Evolutionary conservation across 1,140 invertebrate species (phyloP).

Genomic region (Diabrotica virgifera): DNA sequence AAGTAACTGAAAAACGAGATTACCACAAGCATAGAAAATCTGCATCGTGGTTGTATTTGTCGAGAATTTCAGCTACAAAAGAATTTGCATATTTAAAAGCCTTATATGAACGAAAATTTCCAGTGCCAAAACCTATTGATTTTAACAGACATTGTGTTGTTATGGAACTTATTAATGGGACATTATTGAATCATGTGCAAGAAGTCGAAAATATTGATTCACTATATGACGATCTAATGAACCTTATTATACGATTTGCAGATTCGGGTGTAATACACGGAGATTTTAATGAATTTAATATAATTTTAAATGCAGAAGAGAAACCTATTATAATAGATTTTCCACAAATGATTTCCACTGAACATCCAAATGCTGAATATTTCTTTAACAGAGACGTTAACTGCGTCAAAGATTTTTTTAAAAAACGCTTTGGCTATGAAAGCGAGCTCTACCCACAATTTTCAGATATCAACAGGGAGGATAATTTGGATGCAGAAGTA

Average conservation of each 20-base stretch:
- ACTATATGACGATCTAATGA: slow-evolving; percentile 95
- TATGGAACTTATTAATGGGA: slow-evolving; percentile 88
- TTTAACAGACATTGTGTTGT: slow-evolving; percentile 95
- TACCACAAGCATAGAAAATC: slow-evolving; percentile 90
- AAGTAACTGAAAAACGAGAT: slow-evolving; percentile 79
- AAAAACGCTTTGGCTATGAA: slow-evolving; percentile 87
- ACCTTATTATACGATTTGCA: slow-evolving; percentile 85
- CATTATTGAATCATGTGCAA: slow-evolving; percentile 72
- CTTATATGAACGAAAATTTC: slow-evolving; percentile 84
- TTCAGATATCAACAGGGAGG: slow-evolving; percentile 78
- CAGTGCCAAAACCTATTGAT: slow-evolving; percentile 93
- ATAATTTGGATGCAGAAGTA: slow-evolving; percentile 83
- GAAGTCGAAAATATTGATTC: slow-evolving; percentile 73
- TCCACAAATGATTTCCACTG: slow-evolving; percentile 97
- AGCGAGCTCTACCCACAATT: slow-evolving; percentile 86
- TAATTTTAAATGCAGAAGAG: slow-evolving; percentile 82
- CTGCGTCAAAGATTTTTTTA: slow-evolving; percentile 91
- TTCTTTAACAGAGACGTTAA: slow-evolving; percentile 94
- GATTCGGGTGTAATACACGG: slow-evolving; percentile 97
- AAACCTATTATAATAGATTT: slow-evolving; percentile 95
- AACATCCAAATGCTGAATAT: slow-evolving; percentile 87
- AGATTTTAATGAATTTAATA: slow-evolving; percentile 99
- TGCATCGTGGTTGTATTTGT: slow-evolving; percentile 96
- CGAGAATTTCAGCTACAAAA: slow-evolving; percentile 92
- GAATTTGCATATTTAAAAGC: slow-evolving; percentile 99